These are phyloP conservation scores for Eublepharis macularius DNA, from an alignment of 2,113 vertebrate genomes.

Conservation along the genomic window DNA sequence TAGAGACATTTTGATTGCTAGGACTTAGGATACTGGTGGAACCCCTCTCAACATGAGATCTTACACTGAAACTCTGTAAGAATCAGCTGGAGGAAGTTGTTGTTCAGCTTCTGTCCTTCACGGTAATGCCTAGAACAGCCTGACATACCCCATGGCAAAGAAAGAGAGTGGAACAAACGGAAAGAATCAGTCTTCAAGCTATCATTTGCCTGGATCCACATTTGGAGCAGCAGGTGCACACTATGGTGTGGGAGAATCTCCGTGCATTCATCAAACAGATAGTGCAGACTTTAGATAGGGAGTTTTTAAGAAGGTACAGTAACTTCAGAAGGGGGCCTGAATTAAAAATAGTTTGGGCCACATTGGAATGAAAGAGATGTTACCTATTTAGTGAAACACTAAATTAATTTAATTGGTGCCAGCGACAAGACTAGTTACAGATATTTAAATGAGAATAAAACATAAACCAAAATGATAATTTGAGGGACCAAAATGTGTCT, in stretches of 20 bases:
- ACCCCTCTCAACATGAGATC: background rate
- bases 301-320: background rate
- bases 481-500: background rate
- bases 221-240: background rate
- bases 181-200: background rate
- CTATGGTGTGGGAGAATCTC: background rate
- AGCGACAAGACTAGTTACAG: background rate
- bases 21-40: background rate
- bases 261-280: background rate
- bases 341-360: background rate
- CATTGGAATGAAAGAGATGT: background rate
- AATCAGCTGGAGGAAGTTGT: background rate
- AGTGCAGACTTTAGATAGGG: too few relatives aligned
- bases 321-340: background rate
- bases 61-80: background rate
- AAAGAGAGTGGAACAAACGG: background rate
- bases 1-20: background rate
- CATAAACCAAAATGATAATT: background rate
- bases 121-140: background rate
- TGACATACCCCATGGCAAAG: background rate
- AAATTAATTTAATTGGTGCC: background rate
- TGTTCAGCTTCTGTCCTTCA: background rate
- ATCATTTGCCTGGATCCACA: background rate
- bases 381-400: background rate
- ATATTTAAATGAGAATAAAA: background rate